Conservation (phyloP, 2,113 vertebrate species). For the Neolamprologus devosi region DNA sequence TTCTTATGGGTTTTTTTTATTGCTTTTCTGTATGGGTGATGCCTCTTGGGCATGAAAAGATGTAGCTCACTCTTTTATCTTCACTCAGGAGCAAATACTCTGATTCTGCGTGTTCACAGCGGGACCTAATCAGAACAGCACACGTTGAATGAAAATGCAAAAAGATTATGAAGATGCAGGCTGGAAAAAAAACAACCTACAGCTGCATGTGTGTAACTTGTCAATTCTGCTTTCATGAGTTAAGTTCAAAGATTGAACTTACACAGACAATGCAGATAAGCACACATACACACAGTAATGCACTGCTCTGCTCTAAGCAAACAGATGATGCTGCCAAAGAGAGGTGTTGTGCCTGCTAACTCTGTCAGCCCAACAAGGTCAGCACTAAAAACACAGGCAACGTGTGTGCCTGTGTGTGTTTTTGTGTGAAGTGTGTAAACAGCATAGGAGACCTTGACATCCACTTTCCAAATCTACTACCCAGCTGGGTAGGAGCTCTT, state of each 20-base stretch:
- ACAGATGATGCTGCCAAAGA: slow-evolving; percentile 57
- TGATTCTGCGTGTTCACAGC: background rate
- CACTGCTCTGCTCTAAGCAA: slow-evolving; percentile 10
- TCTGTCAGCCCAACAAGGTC: slow-evolving; percentile 58
- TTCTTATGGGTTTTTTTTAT: fast-evolving
- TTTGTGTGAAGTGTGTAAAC: background rate
- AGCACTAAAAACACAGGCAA: slow-evolving; percentile 7
- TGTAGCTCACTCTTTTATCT: background rate
- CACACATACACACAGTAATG: background rate
- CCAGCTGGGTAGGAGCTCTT: background rate
- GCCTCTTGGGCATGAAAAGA: background rate
- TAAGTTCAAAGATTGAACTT: background rate
- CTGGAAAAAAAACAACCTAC: background rate
- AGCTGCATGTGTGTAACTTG: background rate
- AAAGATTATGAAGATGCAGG: background rate
- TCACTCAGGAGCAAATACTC: background rate
- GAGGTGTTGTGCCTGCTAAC: slow-evolving; percentile 48
- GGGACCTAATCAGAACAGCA: background rate
- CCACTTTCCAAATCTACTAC: background rate
- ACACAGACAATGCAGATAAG: background rate
- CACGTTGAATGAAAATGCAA: background rate
- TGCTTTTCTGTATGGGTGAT: background rate
- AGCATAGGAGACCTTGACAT: slow-evolving; percentile 18
- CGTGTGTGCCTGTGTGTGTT: background rate
- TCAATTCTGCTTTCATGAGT: background rate